These are phyloP conservation scores for Ptiloglossa arizonensis DNA, from an alignment of 1,140 invertebrate genomes.

Conservation along the genomic window DNA sequence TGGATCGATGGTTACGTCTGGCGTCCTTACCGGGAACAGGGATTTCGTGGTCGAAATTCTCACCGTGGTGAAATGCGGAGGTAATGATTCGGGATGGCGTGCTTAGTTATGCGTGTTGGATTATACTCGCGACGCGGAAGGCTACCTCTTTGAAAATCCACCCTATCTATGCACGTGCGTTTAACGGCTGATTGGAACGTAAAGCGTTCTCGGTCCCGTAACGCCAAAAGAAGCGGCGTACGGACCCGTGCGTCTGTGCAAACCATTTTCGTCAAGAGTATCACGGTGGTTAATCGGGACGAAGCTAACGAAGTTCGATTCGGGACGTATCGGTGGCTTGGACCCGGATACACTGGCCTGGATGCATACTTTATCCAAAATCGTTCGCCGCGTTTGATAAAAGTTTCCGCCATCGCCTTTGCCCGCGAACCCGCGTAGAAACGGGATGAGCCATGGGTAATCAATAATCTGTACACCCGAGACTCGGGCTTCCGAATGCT, in stretches of 20 bases:
- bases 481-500: too few species aligned
- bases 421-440: background rate
- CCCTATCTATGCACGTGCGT: background rate
- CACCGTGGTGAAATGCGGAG: background rate
- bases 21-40: too few species aligned
- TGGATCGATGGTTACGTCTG: background rate
- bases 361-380: background rate
- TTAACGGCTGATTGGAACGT: background rate
- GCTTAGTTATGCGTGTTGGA: conserved; percentile 14
- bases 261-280: too few species aligned
- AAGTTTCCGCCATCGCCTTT: background rate
- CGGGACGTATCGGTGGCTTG: background rate
- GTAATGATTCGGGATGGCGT: background rate
- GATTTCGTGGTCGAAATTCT: conserved; percentile 7
- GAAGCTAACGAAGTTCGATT: too few species aligned
- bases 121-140: background rate
- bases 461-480: background rate
- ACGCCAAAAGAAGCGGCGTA: background rate
- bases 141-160: background rate
- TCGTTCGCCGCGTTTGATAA: background rate
- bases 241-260: background rate
- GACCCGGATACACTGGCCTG: background rate
- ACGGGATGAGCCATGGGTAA: background rate
- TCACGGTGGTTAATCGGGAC: background rate
- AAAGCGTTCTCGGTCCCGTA: background rate